A percentile compares a stretch with the other conserved stretches of the same genome.
Evolutionary conservation across 2,797 vertebrate species (phyloP).

Genomic region (Loris lydekkerianus): DNA sequence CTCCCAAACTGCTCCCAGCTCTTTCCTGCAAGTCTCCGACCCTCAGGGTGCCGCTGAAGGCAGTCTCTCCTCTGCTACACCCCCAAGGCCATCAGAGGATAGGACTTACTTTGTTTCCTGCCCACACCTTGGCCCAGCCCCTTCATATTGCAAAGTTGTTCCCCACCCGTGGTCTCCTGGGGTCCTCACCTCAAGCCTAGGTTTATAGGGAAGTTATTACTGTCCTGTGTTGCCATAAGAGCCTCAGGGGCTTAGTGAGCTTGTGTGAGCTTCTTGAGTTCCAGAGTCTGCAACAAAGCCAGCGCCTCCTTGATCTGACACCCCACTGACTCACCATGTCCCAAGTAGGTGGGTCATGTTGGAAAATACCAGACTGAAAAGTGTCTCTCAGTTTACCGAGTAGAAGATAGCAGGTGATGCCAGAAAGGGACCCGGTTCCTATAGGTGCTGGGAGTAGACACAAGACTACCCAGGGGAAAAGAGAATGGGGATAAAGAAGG

Average conservation of each 20-base stretch:
- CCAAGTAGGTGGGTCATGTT: not conserved
- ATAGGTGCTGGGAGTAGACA: not conserved
- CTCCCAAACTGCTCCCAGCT: too few relatives aligned
- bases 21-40: not conserved
- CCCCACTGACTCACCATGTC: not conserved
- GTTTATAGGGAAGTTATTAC: not conserved
- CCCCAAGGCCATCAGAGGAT: not conserved
- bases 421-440: not conserved
- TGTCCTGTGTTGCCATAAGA: not conserved
- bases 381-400: not conserved
- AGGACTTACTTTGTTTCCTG: not conserved
- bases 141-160: not conserved
- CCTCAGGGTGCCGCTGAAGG: not conserved
- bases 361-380: not conserved
- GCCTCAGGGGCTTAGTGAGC: not conserved
- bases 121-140: not conserved
- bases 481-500: not conserved
- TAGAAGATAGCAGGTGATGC: not conserved
- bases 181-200: not conserved
- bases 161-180: not conserved
- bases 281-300: not conserved
- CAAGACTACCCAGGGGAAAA: too few relatives aligned
- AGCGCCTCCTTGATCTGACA: too few relatives aligned
- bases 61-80: not conserved
- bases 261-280: not conserved